These are phyloP conservation scores for Cotesia typhae DNA, from an alignment of 1,140 invertebrate genomes.

Conservation along the genomic window DNA sequence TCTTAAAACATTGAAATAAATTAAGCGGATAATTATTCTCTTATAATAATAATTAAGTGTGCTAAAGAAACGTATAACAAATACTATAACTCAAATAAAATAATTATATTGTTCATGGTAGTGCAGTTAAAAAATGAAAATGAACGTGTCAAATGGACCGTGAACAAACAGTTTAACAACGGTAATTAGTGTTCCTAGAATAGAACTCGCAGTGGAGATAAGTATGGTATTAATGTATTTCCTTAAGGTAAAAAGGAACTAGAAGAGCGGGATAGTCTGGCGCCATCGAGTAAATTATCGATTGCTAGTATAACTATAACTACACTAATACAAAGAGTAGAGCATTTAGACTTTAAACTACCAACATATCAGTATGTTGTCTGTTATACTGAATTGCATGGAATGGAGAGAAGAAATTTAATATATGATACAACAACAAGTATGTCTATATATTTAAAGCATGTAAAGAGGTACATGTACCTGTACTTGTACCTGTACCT, in stretches of 20 bases:
- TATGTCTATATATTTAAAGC: conserved; percentile 8
- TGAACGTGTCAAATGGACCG: conserved; percentile 30
- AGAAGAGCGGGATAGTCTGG: conserved; percentile 19
- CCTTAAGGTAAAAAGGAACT: conserved; percentile 11
- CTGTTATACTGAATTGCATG: background rate
- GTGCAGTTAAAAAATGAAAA: conserved; percentile 16
- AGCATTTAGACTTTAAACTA: conserved; percentile 24
- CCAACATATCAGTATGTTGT: background rate
- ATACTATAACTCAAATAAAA: background rate
- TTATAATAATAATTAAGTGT: no score
- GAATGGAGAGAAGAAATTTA: background rate
- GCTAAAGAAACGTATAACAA: background rate
- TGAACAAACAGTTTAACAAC: conserved; percentile 13
- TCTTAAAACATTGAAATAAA: no score
- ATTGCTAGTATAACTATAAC: background rate
- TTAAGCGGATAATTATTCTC: no score
- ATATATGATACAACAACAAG: background rate
- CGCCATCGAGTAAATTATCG: conserved; percentile 29
- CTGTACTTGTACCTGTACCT: background rate
- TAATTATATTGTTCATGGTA: background rate
- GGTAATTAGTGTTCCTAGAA: conserved; percentile 23
- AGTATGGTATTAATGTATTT: background rate
- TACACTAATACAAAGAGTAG: background rate
- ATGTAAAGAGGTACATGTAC: background rate
- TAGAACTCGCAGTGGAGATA: background rate